Evolutionary conservation across 2,113 vertebrate species (phyloP), one percentile per base, ranked within the genome.

Genomic region (Suncus etruscus): DNA sequence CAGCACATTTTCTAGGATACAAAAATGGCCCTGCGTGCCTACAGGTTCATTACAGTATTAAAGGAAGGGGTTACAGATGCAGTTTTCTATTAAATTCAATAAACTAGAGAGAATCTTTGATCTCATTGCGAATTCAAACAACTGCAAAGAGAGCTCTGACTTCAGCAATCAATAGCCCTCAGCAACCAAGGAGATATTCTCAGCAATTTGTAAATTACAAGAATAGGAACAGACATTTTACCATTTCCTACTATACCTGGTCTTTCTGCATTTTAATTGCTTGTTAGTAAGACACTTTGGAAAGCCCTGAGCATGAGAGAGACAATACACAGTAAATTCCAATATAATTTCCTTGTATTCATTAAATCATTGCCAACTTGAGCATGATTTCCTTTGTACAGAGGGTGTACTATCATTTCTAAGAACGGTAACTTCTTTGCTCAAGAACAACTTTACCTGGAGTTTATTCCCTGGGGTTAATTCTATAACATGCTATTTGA

Each of bases 401-500:
- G 73, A 74, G 91, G 90, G 89, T 82, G 22, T n/a, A 74, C 86
- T 95, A 78, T 88, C 85, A 89, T 95, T 96, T 97, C 89, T 87
- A 94, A 87, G 92, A 95, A 77, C 90, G 83, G 90, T 76, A 95
- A 90, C 96, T 94, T 91, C 94, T 94, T 83, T 95, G 83, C 94
- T 96, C 89, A 96, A 97, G 91, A 95, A 65, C 90, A 96, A 95
- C 82, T 87, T 94, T 80, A 79, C 90, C 65, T 92, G 75, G 83
- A 96, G 95, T 96, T 97, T 96, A 96, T 97, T 97, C 97, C 95
- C 96, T 96, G 92, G 95, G 96, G 92, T 69, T 96, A 96, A 96
- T 96, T 96, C 90, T 94, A 94, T 91, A 86, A 93, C 94, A 76
- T 80, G 79, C 85, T 96, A 87, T 96, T 95, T 97, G 96, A 97